Evolutionary conservation across 1,140 invertebrate species (phyloP).

Genomic region (Apis mellifera): DNA sequence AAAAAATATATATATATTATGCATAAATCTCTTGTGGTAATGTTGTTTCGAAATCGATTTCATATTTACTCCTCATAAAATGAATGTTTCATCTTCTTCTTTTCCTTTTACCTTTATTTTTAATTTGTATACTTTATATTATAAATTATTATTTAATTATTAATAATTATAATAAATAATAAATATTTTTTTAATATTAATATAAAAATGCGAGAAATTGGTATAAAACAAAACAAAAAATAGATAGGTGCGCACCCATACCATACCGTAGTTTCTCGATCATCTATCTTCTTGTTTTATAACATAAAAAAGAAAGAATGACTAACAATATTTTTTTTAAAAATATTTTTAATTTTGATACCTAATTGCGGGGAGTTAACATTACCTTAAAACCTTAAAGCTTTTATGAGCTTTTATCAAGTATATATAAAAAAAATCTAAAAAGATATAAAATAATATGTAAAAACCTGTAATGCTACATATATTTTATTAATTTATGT

Average conservation of each 20-base stretch:
- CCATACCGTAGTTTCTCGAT: conserved; percentile 32
- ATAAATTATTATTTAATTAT: not conserved
- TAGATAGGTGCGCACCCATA: conserved; percentile 79
- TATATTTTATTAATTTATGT: no score
- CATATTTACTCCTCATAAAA: not conserved
- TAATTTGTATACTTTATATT: not conserved
- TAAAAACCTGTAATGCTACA: not conserved
- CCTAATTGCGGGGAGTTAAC: conserved; percentile 78
- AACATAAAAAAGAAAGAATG: not conserved
- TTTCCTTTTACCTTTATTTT: not conserved
- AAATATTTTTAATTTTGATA: conserved; percentile 46
- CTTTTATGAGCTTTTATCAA: not conserved
- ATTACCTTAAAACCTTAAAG: conserved; percentile 24
- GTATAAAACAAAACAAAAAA: conserved; percentile 27
- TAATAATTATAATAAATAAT: not conserved
- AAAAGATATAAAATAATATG: no score
- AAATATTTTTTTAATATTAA: not conserved
- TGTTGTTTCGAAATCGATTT: not conserved
- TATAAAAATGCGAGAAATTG: not conserved
- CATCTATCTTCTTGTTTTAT: not conserved
- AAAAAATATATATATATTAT: not conserved
- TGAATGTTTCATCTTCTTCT: not conserved
- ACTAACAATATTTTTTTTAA: not conserved
- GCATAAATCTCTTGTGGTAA: not conserved
- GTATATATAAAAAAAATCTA: not conserved